phyloP scores from a whole-genome alignment of 2,113 vertebrate genomes.

The Alligator sinensis region DNA sequence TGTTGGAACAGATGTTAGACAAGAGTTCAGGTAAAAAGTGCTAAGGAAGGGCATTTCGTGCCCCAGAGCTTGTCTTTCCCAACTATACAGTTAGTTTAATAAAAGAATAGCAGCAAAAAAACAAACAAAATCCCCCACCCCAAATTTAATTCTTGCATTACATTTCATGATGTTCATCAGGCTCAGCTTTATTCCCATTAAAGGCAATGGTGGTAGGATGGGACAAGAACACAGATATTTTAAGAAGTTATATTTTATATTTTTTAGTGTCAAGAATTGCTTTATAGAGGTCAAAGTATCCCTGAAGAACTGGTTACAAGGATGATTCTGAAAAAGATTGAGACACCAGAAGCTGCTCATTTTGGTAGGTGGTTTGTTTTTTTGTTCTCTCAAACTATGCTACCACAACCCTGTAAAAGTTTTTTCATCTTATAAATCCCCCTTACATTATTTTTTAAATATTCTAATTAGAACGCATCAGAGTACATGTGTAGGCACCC shows the following conservation, averaged over 20 bases:
- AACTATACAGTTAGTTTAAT: too few species aligned
- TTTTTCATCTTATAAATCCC: not conserved
- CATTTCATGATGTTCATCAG: not conserved
- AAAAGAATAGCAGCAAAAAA: too few species aligned
- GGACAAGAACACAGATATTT: not conserved
- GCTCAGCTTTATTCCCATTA: not conserved
- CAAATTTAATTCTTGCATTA: too few species aligned
- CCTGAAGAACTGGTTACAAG: slow-evolving; percentile 85
- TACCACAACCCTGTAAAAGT: not conserved
- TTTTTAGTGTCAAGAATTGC: slow-evolving; percentile 81
- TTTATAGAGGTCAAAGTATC: slow-evolving; percentile 83
- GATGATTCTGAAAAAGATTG: slow-evolving; percentile 86
- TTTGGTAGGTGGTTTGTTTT: slow-evolving; percentile 83
- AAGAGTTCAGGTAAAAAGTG: too few species aligned
- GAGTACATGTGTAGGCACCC: too few species aligned
- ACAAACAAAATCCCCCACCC: too few species aligned
- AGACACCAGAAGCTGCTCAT: slow-evolving; percentile 87
- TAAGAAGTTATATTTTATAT: slow-evolving; percentile 12
- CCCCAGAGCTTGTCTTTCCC: too few species aligned
- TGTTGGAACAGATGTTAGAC: too few species aligned
- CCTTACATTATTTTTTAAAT: not conserved
- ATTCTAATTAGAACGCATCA: not conserved
- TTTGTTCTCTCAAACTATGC: not conserved
- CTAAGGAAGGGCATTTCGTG: too few species aligned
- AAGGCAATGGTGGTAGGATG: not conserved